Evolutionary conservation across 2,113 vertebrate species (phyloP).

Genomic region (Genyomyrus donnyi): DNA sequence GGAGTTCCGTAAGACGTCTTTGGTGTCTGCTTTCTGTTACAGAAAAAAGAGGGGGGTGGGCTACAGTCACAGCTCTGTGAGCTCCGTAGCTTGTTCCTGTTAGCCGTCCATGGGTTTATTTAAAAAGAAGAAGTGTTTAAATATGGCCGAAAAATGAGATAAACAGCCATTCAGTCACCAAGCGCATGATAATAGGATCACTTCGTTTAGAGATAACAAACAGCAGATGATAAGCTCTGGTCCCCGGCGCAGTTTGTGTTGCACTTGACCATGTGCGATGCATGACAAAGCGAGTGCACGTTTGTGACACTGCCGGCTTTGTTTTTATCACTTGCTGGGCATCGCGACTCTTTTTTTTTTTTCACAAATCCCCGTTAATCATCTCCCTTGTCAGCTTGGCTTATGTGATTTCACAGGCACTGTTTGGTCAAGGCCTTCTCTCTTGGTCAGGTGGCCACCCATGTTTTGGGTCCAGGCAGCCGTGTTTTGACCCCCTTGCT

Average conservation of each 20-base stretch:
- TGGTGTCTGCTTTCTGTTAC: background rate
- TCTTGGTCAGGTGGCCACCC: background rate
- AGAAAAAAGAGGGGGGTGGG: background rate
- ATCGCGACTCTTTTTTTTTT: background rate
- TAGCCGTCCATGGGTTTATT: background rate
- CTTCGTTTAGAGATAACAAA: slow-evolving; percentile 1
- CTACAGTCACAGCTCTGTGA: too few species aligned
- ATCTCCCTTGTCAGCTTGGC: background rate
- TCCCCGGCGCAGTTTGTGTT: background rate
- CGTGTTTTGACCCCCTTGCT: background rate
- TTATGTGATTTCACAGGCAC: background rate
- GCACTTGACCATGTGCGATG: background rate
- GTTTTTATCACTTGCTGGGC: background rate
- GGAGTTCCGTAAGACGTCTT: background rate
- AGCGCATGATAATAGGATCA: background rate
- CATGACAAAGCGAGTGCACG: background rate
- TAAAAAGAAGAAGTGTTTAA: background rate
- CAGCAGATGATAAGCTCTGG: background rate
- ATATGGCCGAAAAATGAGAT: background rate
- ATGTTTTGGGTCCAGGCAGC: background rate
- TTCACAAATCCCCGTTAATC: too few species aligned
- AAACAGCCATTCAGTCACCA: background rate
- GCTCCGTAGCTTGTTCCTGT: background rate
- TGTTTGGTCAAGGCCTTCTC: background rate
- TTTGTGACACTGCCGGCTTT: background rate